Evolutionary conservation across 2,113 vertebrate species (phyloP).

Genomic region (Chaenocephalus aceratus): DNA sequence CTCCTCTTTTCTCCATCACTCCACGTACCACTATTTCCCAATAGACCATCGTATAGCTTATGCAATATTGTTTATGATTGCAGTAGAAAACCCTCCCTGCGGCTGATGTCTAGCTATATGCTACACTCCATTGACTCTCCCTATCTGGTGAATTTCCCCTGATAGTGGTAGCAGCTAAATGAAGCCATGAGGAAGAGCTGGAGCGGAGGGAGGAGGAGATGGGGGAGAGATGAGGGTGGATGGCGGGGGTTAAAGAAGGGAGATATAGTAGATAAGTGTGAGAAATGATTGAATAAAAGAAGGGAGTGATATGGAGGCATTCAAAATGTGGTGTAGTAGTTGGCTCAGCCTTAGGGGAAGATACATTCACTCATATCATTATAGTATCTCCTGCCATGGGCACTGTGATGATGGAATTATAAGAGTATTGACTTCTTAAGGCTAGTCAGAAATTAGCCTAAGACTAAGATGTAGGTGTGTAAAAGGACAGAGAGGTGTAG

Average conservation of each 20-base stretch:
- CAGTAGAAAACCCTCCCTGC: conserved; percentile 78
- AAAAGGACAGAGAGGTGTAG: conserved; percentile 8
- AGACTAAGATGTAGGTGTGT: conserved; percentile 23
- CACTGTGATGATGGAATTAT: conserved; percentile 55
- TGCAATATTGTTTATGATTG: conserved; percentile 84
- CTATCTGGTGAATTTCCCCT: conserved; percentile 85
- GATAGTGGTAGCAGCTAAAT: conserved; percentile 82
- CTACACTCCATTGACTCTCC: conserved; percentile 83
- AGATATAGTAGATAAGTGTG: conserved; percentile 51
- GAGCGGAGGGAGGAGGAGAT: conserved; percentile 38
- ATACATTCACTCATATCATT: conserved; percentile 60
- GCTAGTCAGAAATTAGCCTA: conserved; percentile 47
- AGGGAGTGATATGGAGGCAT: conserved; percentile 34
- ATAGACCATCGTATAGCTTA: conserved; percentile 77
- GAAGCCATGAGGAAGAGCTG: conserved; percentile 75
- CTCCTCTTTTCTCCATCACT: conserved; percentile 35
- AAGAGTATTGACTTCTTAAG: conserved; percentile 56
- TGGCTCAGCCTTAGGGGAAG: conserved; percentile 48
- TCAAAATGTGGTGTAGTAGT: conserved; percentile 35
- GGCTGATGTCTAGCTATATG: conserved; percentile 77
- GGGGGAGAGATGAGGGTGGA: conserved; percentile 49
- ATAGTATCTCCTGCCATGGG: conserved; percentile 45
- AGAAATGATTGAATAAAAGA: conserved; percentile 57
- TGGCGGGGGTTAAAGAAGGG: conserved; percentile 53
- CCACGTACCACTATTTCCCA: conserved; percentile 53